A percentile compares a stretch with the other conserved stretches of the same genome.
Evolutionary conservation across 1,140 invertebrate genomes (phyloP).

Genomic region (Parasteatoda tepidariorum): DNA sequence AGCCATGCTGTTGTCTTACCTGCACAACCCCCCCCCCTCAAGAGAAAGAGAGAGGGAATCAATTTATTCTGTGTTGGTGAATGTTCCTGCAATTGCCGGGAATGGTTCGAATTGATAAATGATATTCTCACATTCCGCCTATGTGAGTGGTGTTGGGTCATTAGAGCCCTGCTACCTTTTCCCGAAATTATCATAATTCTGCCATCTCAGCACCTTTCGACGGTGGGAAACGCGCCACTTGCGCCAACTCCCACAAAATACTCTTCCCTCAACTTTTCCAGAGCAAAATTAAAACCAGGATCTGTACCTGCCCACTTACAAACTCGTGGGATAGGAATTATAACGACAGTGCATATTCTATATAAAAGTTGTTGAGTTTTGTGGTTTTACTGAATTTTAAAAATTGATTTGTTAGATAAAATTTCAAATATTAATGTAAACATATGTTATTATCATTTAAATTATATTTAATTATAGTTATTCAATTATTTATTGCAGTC

Average conservation of each 20-base stretch:
- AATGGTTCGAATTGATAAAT: conserved; percentile 10
- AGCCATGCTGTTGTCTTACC: too few species aligned
- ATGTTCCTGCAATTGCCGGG: not conserved
- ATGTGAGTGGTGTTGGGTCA: not conserved
- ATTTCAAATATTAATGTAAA: too few species aligned
- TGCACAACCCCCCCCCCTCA: too few species aligned
- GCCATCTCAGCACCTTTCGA: not conserved
- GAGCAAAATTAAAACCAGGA: too few species aligned
- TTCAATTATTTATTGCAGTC: too few species aligned
- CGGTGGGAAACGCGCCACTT: not conserved
- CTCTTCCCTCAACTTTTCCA: not conserved
- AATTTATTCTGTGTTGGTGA: not conserved
- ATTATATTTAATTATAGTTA: too few species aligned
- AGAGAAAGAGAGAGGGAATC: not conserved
- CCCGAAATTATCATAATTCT: conserved; percentile 18
- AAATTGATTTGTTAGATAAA: too few species aligned
- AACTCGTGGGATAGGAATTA: too few species aligned
- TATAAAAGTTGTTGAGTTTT: too few species aligned
- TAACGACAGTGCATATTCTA: not conserved
- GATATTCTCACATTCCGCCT: conserved; percentile 5
- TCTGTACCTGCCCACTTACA: too few species aligned
- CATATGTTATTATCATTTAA: too few species aligned
- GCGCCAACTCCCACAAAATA: not conserved
- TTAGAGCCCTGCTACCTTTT: conserved; percentile 4
- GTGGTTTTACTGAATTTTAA: too few species aligned